phyloP scores from a whole-genome alignment of 2,113 vertebrate genomes.

The Myxocyprinus asiaticus region DNA sequence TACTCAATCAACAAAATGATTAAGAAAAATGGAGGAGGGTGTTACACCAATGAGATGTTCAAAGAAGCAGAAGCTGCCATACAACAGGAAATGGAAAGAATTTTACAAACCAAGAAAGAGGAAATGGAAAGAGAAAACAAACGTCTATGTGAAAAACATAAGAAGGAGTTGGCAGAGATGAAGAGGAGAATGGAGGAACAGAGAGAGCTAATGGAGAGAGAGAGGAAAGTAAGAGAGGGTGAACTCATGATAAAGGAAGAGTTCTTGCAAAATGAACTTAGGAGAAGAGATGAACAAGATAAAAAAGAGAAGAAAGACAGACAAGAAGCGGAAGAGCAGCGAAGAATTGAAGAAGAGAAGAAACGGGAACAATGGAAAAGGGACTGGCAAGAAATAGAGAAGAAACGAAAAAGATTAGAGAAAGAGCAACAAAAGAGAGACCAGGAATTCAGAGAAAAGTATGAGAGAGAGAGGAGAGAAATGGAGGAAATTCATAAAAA shows the following conservation, averaged over 20 bases:
- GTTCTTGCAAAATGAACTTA: not conserved
- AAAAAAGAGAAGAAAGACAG: not conserved
- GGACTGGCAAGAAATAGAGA: not conserved
- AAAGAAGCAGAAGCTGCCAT: constrained; percentile 5
- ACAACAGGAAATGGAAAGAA: not conserved
- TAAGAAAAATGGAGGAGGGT: not conserved
- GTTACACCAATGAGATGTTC: constrained; percentile 9
- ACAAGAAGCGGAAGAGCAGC: not conserved
- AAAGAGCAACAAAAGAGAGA: not conserved
- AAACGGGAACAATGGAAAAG: not conserved
- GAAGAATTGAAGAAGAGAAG: not conserved
- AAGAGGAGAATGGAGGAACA: not conserved
- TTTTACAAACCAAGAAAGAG: not conserved
- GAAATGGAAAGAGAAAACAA: not conserved
- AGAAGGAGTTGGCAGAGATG: not conserved
- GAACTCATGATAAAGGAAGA: not conserved
- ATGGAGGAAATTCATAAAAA: not conserved
- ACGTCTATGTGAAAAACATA: not conserved
- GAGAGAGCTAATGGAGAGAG: not conserved
- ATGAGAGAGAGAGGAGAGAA: not conserved
- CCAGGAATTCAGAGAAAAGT: not conserved
- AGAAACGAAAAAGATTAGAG: not conserved
- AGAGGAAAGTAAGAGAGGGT: not conserved
- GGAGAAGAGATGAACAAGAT: not conserved
- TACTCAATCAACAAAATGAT: not conserved